phyloP scores from a whole-genome alignment of 2,797 vertebrate genomes.

The Mus caroli region DNA sequence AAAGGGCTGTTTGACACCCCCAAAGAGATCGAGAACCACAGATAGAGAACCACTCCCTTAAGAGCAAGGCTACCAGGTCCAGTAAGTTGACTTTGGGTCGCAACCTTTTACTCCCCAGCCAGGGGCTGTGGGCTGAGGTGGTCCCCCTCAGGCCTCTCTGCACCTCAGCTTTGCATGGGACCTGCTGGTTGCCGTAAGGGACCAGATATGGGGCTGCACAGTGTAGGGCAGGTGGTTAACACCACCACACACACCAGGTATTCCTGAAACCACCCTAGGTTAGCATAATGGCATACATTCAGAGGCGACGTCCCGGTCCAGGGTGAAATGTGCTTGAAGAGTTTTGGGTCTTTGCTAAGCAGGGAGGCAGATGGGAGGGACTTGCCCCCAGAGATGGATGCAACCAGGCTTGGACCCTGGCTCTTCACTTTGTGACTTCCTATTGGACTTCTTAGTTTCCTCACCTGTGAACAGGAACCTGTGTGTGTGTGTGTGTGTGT shows the following conservation, averaged over 20 bases:
- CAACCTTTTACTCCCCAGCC: not conserved
- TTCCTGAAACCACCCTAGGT: not conserved
- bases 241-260: not conserved
- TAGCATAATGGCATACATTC: not conserved
- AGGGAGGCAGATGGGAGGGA: not conserved
- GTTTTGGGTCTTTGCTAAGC: not conserved
- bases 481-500: too few species aligned
- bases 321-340: not conserved
- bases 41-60: not conserved
- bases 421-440: not conserved
- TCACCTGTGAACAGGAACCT: not conserved
- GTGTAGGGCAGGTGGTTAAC: not conserved
- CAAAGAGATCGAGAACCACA: not conserved
- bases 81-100: not conserved
- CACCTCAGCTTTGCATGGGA: not conserved
- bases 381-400: not conserved
- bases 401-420: not conserved
- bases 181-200: not conserved
- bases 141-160: not conserved
- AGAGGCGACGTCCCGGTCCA: not conserved
- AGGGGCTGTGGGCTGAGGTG: not conserved
- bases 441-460: not conserved
- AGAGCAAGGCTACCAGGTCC: not conserved
- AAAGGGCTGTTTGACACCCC: not conserved
- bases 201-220: not conserved